Evolutionary conservation across 2,797 vertebrate genomes (phyloP), one percentile per base, ranked within the genome.

Genomic region (Xenopus petersii): DNA sequence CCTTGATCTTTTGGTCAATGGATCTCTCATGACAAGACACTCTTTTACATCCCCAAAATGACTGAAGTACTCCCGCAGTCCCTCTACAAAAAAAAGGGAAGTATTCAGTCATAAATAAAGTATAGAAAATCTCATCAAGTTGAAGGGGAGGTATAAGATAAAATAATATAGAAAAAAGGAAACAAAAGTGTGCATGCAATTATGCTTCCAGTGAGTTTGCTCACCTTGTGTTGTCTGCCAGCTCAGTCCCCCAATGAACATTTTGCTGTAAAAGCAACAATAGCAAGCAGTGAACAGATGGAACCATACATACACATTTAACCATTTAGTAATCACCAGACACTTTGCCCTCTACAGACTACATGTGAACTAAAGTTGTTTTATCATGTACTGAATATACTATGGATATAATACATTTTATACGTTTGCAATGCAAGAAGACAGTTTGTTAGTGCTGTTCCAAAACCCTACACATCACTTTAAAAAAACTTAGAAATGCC

Each of bases 21-120:
- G 97, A 94, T 99, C 96, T 90, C 96, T 92, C 96, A 99, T 98
- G 92, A 98, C 96, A 95, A 99, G 96, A 90, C 97, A 98, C 95
- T 99, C 96, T 90, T 98, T 99, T 93, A 98, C 96, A 85, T 99
- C 96, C 68, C 97, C 96, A 83, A 98, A 99, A 92, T 99, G 98
- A 92, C 96, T 95, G 91, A 99, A 99, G 92, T 99, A 98, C 84
- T 99, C 97, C 88, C 97, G 97, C 91, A 98, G 88, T 82, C 97
- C 96, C 91, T 99, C 96, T 98, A 93, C 74, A 90, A 92, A 80
- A 81, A 88, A 72, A 86, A 4, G 26, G 26, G 65, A 42, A 42
- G 36, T 49, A 68, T 49, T 48, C 60, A 51, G 68, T 73, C 36
- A 42, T 9, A 42, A 42, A 42, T 42, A 42, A 42, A 6, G 5